These are phyloP conservation scores for Aphodius sticticus DNA, from an alignment of 2,888 invertebrate genomes.

Conservation along the genomic window DNA sequence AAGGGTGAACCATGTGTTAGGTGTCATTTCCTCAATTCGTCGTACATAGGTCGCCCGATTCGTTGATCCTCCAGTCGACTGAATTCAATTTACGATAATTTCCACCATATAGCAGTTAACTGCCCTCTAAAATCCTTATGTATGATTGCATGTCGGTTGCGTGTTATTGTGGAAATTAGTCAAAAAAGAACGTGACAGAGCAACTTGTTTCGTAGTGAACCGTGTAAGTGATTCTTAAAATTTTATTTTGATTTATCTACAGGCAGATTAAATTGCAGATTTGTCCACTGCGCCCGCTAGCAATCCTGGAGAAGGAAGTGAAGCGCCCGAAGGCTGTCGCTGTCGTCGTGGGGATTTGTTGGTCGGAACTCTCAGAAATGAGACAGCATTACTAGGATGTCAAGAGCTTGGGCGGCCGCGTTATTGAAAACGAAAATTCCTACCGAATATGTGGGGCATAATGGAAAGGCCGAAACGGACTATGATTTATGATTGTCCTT, in stretches of 20 bases:
- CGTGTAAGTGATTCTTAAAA: not conserved
- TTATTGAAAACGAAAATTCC: conserved; percentile 26
- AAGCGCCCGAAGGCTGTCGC: conserved; percentile 46
- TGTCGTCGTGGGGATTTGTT: conserved; percentile 17
- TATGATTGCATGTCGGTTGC: too few relatives aligned
- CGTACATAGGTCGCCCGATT: too few relatives aligned
- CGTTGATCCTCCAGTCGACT: too few relatives aligned
- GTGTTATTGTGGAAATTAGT: too few relatives aligned
- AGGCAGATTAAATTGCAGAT: not conserved
- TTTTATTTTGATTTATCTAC: not conserved
- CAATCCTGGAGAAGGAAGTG: not conserved
- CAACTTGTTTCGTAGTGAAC: not conserved
- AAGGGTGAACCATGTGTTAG: too few relatives aligned
- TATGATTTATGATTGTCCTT: conserved; percentile 15
- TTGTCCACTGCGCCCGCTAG: not conserved
- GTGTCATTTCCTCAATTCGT: too few relatives aligned
- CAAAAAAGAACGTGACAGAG: too few relatives aligned
- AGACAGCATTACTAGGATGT: not conserved
- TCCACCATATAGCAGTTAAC: too few relatives aligned
- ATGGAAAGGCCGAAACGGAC: not conserved
- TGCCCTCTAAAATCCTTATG: too few relatives aligned
- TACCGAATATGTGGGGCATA: conserved; percentile 18
- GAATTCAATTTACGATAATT: too few relatives aligned
- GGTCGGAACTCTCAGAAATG: not conserved
- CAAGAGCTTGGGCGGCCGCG: not conserved